These are phyloP conservation scores for Spodoptera picta DNA, from an alignment of 2,888 invertebrate species.

Conservation along the genomic window DNA sequence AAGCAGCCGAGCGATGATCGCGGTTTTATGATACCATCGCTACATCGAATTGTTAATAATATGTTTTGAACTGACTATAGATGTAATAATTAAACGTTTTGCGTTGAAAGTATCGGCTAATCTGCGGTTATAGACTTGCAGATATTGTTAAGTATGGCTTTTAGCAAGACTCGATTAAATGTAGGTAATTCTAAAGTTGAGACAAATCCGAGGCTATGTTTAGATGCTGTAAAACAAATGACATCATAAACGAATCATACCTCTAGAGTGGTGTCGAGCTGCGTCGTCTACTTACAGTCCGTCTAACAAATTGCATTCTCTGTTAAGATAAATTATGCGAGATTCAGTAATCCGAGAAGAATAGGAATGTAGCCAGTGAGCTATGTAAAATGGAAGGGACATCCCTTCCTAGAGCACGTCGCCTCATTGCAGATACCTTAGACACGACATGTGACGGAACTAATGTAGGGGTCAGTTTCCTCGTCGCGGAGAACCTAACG, in stretches of 20 bases:
- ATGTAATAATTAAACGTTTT: constrained; percentile 70
- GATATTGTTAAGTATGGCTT: constrained; percentile 8
- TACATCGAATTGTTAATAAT: constrained; percentile 83
- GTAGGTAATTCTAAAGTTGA: constrained; percentile 4
- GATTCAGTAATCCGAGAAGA: constrained; percentile 69
- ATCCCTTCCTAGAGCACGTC: constrained; percentile 46
- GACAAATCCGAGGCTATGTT: constrained; percentile 40
- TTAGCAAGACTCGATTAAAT: constrained; percentile 14
- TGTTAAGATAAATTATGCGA: constrained; percentile 67
- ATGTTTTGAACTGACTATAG: constrained; percentile 65
- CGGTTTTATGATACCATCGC: constrained; percentile 71
- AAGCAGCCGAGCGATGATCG: constrained; percentile 69
- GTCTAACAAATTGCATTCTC: constrained; percentile 70
- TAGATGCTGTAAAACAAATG: constrained; percentile 53
- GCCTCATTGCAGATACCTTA: constrained; percentile 24
- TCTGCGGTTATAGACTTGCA: constrained; percentile 16
- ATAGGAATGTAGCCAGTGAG: constrained; percentile 54
- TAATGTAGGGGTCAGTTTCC: constrained; percentile 14
- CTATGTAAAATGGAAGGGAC: constrained; percentile 55
- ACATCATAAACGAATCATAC: constrained; percentile 57
- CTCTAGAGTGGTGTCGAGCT: constrained; percentile 55
- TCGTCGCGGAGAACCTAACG: no score
- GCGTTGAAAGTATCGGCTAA: constrained; percentile 33
- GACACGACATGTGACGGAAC: constrained; percentile 21
- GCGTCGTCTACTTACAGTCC: constrained; percentile 56